Percentiles rank a stretch among this genome's conserved stretches.
Evolutionary conservation across 2,113 vertebrate genomes (phyloP).

Genomic region (Clarias gariepinus): DNA sequence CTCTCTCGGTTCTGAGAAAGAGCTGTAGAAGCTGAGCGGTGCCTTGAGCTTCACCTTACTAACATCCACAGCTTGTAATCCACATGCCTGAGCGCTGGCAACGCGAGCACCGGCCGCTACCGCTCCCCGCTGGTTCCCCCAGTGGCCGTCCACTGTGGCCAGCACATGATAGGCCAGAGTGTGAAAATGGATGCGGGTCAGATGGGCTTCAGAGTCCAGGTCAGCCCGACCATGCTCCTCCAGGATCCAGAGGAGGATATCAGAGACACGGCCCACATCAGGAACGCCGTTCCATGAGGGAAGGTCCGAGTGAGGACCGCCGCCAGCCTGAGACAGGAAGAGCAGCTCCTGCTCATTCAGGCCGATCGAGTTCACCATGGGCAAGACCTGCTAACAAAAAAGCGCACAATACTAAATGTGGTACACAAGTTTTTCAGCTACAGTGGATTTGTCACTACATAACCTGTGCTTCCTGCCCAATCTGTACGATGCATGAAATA

Average conservation of each 20-base stretch:
- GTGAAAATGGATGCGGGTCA: slow-evolving; percentile 95
- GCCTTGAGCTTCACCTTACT: slow-evolving; percentile 81
- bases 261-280: slow-evolving; percentile 86
- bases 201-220: slow-evolving; percentile 71
- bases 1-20: slow-evolving; percentile 67
- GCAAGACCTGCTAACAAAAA: slow-evolving; percentile 95
- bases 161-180: slow-evolving; percentile 93
- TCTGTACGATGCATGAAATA: not conserved
- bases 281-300: slow-evolving; percentile 82
- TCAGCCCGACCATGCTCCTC: slow-evolving; percentile 77
- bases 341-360: slow-evolving; percentile 98
- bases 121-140: slow-evolving; percentile 88
- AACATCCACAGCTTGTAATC: slow-evolving; percentile 75
- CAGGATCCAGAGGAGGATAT: slow-evolving; percentile 95
- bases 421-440: slow-evolving; percentile 20
- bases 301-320: slow-evolving; percentile 82
- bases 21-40: slow-evolving; percentile 82
- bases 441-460: not conserved
- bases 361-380: slow-evolving; percentile 90
- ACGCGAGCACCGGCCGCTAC: slow-evolving; percentile 88
- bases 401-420: slow-evolving; percentile 56
- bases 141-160: slow-evolving; percentile 86
- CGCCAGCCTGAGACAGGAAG: slow-evolving; percentile 86
- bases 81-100: slow-evolving; percentile 89
- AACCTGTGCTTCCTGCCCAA: not conserved